Conservation (phyloP, 2,797 vertebrate species). For the Sebastes taczanowskii region DNA sequence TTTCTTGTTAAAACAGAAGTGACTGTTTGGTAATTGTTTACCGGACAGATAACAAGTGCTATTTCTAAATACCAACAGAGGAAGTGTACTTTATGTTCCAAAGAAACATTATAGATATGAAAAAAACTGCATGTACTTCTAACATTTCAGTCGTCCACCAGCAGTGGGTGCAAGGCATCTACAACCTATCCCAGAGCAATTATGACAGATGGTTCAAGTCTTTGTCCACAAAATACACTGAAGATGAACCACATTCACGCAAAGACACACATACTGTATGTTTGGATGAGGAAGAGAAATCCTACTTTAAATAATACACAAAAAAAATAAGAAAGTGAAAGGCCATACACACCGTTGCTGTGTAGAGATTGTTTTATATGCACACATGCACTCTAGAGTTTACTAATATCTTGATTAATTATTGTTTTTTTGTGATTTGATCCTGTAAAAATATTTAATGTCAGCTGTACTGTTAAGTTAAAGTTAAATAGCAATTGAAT, state of each 20-base stretch:
- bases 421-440: neutral
- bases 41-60: neutral
- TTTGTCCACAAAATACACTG: neutral
- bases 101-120: neutral
- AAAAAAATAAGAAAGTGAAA: neutral
- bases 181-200: neutral
- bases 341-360: neutral
- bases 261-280: neutral
- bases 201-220: neutral
- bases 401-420: neutral
- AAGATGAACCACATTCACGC: neutral
- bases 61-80: neutral
- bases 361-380: neutral
- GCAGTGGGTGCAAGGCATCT: neutral
- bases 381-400: neutral
- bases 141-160: neutral
- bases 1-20: constrained; percentile 23
- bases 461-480: too few relatives aligned
- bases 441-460: neutral
- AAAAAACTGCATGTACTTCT: neutral
- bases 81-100: neutral
- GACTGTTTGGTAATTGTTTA: neutral
- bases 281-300: neutral
- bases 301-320: neutral
- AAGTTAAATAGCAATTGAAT: neutral